Conservation (phyloP, 2,888 invertebrate genomes). For the Phengaris arion region DNA sequence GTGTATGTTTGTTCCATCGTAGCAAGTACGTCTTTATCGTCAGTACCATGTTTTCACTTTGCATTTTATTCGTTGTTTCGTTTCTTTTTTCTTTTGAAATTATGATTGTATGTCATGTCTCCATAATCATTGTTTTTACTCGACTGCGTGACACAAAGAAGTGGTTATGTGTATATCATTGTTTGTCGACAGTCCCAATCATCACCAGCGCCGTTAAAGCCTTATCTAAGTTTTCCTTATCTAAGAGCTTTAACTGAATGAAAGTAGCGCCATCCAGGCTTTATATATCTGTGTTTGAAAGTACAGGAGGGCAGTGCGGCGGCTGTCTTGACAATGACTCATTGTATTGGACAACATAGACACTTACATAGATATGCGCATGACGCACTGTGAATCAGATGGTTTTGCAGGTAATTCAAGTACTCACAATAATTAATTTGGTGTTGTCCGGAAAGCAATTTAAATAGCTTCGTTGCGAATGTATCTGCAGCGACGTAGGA, state of each 20-base stretch:
- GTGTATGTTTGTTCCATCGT: too few species aligned
- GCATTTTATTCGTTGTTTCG: too few species aligned
- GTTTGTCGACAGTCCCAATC: too few species aligned
- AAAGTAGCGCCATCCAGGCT: not conserved
- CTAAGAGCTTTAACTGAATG: not conserved
- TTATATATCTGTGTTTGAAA: conserved; percentile 16
- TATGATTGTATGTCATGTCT: too few species aligned
- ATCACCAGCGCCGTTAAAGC: too few species aligned
- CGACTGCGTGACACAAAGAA: too few species aligned
- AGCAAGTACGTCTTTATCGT: too few species aligned
- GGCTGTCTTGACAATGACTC: conserved; percentile 21
- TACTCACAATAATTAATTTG: not conserved
- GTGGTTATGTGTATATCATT: too few species aligned
- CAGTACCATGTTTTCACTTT: too few species aligned
- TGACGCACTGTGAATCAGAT: conserved; percentile 31
- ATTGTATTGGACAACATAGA: conserved; percentile 27
- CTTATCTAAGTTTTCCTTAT: too few species aligned
- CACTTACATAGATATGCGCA: conserved; percentile 8
- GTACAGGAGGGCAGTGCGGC: conserved; percentile 11
- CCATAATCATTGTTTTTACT: too few species aligned
- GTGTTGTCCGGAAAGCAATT: not conserved
- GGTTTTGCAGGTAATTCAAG: conserved; percentile 11
- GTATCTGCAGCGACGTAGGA: not conserved
- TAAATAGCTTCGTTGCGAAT: not conserved
- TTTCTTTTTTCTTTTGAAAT: too few species aligned